Conservation (phyloP, 2,888 invertebrate species). For the Drosophila cognata region DNA sequence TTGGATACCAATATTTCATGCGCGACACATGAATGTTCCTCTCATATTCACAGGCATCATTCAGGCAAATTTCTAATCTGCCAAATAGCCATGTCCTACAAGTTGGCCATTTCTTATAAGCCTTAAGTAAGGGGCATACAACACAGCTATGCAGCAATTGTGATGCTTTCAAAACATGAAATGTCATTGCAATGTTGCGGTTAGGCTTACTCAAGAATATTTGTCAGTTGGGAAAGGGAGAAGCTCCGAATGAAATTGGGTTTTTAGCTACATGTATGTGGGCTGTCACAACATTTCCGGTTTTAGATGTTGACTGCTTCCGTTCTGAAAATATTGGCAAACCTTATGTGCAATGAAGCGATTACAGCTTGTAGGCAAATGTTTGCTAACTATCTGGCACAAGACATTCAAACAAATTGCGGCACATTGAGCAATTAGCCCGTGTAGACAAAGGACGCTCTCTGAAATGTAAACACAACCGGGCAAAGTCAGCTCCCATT, state of each 20-base stretch:
- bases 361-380: slow-evolving; percentile 56
- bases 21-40: background rate
- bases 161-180: slow-evolving; percentile 51
- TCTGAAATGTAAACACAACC: slow-evolving; percentile 20
- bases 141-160: slow-evolving; percentile 19
- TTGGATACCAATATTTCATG: background rate
- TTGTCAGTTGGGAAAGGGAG: background rate
- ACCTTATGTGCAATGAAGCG: slow-evolving; percentile 44
- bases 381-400: slow-evolving; percentile 45
- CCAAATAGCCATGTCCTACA: background rate
- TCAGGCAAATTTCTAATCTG: background rate
- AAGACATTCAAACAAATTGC: slow-evolving; percentile 52
- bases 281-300: slow-evolving; percentile 41
- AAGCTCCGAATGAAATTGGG: slow-evolving; percentile 38
- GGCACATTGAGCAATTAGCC: slow-evolving; percentile 65
- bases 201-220: slow-evolving; percentile 20
- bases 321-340: slow-evolving; percentile 46
- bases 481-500: background rate
- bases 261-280: slow-evolving; percentile 10
- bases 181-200: slow-evolving; percentile 69
- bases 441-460: slow-evolving; percentile 20
- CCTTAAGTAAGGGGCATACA: slow-evolving; percentile 8
- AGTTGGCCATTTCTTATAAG: background rate
- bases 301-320: slow-evolving; percentile 29
- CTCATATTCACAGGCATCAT: background rate